phyloP scores from a whole-genome alignment of 2,113 vertebrate species.

The Semicossyphus pulcher region DNA sequence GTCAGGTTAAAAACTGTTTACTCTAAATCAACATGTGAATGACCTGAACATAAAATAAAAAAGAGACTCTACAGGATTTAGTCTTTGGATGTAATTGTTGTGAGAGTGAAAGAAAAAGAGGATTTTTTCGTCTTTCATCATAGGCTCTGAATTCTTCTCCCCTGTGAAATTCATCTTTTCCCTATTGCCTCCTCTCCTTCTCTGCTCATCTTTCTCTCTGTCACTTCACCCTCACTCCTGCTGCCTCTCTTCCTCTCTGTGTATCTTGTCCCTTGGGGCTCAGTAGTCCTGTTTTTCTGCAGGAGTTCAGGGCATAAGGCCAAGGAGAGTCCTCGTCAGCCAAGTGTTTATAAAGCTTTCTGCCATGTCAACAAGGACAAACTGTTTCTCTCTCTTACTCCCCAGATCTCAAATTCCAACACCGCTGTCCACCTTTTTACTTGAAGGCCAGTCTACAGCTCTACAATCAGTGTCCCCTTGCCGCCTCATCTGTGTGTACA shows the following conservation, averaged over 20 bases:
- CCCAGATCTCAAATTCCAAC: conserved; percentile 47
- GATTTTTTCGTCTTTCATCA: conserved; percentile 19
- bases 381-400: conserved; percentile 45
- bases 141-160: conserved; percentile 23
- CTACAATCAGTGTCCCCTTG: conserved; percentile 29
- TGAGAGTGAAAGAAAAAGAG: conserved; percentile 1
- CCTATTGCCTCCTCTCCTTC: conserved; percentile 36
- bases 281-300: conserved; percentile 63
- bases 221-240: conserved; percentile 49
- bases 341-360: conserved; percentile 78
- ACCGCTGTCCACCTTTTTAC: conserved; percentile 21
- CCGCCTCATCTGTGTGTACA: conserved; percentile 24
- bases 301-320: conserved; percentile 67
- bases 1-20: conserved; percentile 9
- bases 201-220: conserved; percentile 37
- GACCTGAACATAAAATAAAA: background rate
- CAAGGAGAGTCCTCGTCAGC: conserved; percentile 79
- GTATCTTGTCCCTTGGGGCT: conserved; percentile 55
- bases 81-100: background rate
- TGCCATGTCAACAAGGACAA: conserved; percentile 79
- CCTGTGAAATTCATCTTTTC: conserved; percentile 31
- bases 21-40: conserved; percentile 36
- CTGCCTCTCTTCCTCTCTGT: conserved; percentile 47
- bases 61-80: background rate
- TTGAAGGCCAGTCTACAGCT: conserved; percentile 34